Evolutionary conservation across 2,797 vertebrate genomes (phyloP).

Genomic region (Acanthornis magna): DNA sequence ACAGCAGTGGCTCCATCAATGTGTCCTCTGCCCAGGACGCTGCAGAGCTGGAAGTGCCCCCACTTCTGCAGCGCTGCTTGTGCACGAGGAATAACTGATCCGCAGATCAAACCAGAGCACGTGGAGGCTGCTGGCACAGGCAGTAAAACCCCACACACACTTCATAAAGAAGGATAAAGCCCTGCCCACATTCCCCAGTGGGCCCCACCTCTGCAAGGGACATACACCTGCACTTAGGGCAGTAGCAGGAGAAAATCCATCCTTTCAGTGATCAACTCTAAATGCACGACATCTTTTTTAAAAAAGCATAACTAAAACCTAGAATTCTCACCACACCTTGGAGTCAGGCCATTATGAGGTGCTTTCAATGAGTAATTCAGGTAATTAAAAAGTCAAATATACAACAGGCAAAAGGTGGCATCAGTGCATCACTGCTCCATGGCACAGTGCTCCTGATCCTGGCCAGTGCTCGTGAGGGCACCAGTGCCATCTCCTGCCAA

Average conservation of each 20-base stretch:
- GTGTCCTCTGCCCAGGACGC: not conserved
- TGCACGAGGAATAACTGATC: not conserved
- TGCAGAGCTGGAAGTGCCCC: not conserved
- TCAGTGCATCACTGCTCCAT: not conserved
- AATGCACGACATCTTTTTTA: not conserved
- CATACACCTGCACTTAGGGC: not conserved
- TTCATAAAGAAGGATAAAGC: not conserved
- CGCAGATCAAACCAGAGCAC: accelerated
- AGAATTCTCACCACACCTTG: not conserved
- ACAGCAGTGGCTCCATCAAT: not conserved
- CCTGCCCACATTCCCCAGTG: not conserved
- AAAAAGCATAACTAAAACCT: conserved; percentile 46
- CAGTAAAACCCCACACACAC: not conserved
- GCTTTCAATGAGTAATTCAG: conserved; percentile 54
- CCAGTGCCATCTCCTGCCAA: not conserved
- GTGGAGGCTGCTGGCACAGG: not conserved
- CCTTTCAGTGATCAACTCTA: not conserved
- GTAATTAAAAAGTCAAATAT: conserved; percentile 48
- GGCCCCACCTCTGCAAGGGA: not conserved
- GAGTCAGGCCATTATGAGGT: conserved; percentile 38
- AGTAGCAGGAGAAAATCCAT: not conserved
- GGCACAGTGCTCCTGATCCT: not conserved
- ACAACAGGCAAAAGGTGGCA: not conserved
- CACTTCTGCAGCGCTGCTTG: not conserved
- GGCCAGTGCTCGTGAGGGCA: not conserved